Evolutionary conservation across 2,888 invertebrate species (phyloP), one percentile per base, ranked within the genome.

Genomic region (Monopis laevigella): DNA sequence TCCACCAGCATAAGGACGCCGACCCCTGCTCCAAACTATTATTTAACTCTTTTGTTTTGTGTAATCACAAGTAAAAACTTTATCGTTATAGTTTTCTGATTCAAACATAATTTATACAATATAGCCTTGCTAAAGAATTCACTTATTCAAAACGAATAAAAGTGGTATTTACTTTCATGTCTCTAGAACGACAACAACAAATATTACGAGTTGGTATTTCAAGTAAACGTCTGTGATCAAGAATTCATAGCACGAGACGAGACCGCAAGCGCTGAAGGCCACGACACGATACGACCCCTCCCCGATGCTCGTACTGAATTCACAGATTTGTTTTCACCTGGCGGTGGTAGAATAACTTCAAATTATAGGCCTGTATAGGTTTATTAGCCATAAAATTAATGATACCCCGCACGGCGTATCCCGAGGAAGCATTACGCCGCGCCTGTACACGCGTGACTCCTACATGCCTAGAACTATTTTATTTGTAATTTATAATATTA

Each of bases 371-470:
- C 36, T 21, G 36, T 36, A 21, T 36, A 36, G 21, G 21, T 36
- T 36, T 36, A 36, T 36, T 36, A 36, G 36, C 36, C 36, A 36
- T 36, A 36, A 36, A 36, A 19, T 36, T 36, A 36, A 36, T 36
- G 36, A 36, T 36, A 21, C 2, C 32, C 17, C 32, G 28, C 28
- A 28, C 28, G 7, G 32, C 32, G 32, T 32, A 32, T 32, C 17
- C n/a, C 32, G n/a, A 32, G 13, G 16, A 17, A 32, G 10, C 32
- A 32, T 7, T 17, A 32, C 32, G 32, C 32, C n/a, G 17, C 14
- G 10, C 32, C 32, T 11, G 4, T 12, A 30, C 13, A 8, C 5
- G n/a, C 32, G 16, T 32, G 2, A 6, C 4, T 32, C 14, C 10
- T 28, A 32, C 32, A 32, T 13, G 4, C n/a, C 8, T n/a, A n/a